A percentile compares a stretch with the other conserved stretches of the same genome.
Evolutionary conservation across 2,797 vertebrate genomes (phyloP).

Genomic region (Lagocephalus sceleratus): DNA sequence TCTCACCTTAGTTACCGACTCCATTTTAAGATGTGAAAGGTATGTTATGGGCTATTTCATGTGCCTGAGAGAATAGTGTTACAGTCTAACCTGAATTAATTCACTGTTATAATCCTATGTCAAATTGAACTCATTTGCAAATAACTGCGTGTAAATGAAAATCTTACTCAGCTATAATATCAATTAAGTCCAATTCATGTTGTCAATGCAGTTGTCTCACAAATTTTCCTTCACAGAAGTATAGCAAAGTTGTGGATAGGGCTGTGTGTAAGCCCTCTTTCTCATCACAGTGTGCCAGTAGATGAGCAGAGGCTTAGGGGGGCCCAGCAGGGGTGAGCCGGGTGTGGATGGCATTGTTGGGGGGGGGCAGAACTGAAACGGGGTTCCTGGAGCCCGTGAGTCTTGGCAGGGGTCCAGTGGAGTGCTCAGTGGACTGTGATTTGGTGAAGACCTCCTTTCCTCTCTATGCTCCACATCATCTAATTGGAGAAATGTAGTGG

Average conservation of each 20-base stretch:
- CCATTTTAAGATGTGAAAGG: no score
- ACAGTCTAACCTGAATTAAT: no score
- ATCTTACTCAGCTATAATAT: no score
- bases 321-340: slow-evolving; percentile 54
- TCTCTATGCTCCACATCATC: slow-evolving; percentile 47
- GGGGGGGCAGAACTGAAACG: slow-evolving; percentile 28
- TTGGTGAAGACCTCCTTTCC: slow-evolving; percentile 40
- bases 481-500: slow-evolving; percentile 62
- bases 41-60: no score
- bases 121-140: no score
- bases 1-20: neutral
- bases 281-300: slow-evolving; percentile 43
- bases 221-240: slow-evolving; percentile 4
- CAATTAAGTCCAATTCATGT: slow-evolving; percentile 1
- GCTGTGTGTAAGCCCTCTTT: slow-evolving; percentile 15
- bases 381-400: slow-evolving; percentile 61
- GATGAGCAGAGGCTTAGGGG: slow-evolving; percentile 41
- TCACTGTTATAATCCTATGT: no score
- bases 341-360: slow-evolving; percentile 14
- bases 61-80: no score
- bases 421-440: slow-evolving; percentile 65
- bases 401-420: slow-evolving; percentile 72
- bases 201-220: neutral
- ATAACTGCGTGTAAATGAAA: no score
- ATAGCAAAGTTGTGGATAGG: slow-evolving; percentile 7